Conservation (phyloP, 2,797 vertebrate species). For the Salarias fasciatus region DNA sequence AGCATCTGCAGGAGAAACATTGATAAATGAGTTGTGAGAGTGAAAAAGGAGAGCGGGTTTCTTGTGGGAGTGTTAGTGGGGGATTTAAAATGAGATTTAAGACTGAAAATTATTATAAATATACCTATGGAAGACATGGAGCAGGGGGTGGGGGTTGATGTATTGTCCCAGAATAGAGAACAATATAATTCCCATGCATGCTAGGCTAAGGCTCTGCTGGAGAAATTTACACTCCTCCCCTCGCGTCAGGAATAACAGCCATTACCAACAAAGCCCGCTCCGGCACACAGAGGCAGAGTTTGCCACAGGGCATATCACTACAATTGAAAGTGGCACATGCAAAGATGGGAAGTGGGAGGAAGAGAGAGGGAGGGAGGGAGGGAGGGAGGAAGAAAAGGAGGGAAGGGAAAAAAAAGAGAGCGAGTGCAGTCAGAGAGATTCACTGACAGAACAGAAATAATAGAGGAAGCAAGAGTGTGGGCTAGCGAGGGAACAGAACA, state of each 20-base stretch:
- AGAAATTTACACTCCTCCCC: slow-evolving; percentile 79
- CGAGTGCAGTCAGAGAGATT: slow-evolving; percentile 52
- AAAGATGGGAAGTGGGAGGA: slow-evolving; percentile 83
- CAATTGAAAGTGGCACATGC: slow-evolving; percentile 87
- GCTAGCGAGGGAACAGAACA: slow-evolving; percentile 63
- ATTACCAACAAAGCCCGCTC: slow-evolving; percentile 81
- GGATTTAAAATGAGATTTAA: slow-evolving; percentile 43
- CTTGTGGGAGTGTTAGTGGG: slow-evolving; percentile 27
- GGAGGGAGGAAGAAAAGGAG: slow-evolving; percentile 33
- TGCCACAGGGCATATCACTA: slow-evolving; percentile 85
- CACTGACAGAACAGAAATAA: slow-evolving; percentile 75
- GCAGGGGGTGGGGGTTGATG: slow-evolving; percentile 17
- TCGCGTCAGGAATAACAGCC: slow-evolving; percentile 81
- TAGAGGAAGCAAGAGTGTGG: slow-evolving; percentile 68
- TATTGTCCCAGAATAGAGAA: slow-evolving; percentile 55
- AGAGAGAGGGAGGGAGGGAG: slow-evolving; percentile 31
- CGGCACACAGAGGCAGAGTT: slow-evolving; percentile 77
- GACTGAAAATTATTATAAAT: slow-evolving; percentile 51
- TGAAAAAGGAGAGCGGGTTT: slow-evolving; percentile 43
- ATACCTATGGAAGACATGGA: slow-evolving; percentile 36
- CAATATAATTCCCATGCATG: slow-evolving; percentile 68
- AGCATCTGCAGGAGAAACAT: slow-evolving; percentile 29
- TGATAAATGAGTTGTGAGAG: slow-evolving; percentile 52
- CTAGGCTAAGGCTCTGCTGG: slow-evolving; percentile 59
- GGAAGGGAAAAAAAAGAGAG: slow-evolving; percentile 32